Percentiles rank a stretch among this genome's conserved stretches.
These are phyloP conservation scores for Cyaniris semiargus DNA, from an alignment of 2,888 invertebrate species.

Conservation along the genomic window DNA sequence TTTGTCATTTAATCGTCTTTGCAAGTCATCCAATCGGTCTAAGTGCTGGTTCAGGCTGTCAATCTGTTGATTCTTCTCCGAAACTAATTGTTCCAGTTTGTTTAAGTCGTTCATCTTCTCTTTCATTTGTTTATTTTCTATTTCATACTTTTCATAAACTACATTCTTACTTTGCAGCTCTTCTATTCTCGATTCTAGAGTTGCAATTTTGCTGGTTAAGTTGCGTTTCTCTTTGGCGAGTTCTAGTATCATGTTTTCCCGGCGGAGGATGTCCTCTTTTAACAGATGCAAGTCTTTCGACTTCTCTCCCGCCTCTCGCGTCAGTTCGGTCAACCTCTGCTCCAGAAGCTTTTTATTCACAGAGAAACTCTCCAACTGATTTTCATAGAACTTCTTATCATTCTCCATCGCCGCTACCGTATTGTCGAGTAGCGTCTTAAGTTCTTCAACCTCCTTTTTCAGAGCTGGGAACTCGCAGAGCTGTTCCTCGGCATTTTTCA, in stretches of 20 bases:
- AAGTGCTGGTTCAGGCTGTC: slow-evolving; percentile 75
- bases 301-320: slow-evolving; percentile 76
- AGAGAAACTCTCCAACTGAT: slow-evolving; percentile 76
- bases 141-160: slow-evolving; percentile 61
- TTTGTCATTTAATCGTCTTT: slow-evolving; percentile 74
- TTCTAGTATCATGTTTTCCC: slow-evolving; percentile 80
- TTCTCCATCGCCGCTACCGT: slow-evolving; percentile 75
- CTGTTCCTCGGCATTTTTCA: slow-evolving; percentile 78
- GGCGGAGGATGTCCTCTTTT: slow-evolving; percentile 78
- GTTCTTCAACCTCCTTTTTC: slow-evolving; percentile 73
- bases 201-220: slow-evolving; percentile 69
- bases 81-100: slow-evolving; percentile 75
- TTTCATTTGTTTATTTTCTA: slow-evolving; percentile 70
- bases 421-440: slow-evolving; percentile 70
- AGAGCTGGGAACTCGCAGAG: slow-evolving; percentile 75
- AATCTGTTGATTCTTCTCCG: slow-evolving; percentile 79
- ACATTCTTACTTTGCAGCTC: slow-evolving; percentile 71
- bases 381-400: slow-evolving; percentile 80
- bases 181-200: slow-evolving; percentile 74
- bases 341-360: slow-evolving; percentile 77
- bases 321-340: slow-evolving; percentile 79
- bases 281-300: slow-evolving; percentile 76
- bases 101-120: slow-evolving; percentile 73
- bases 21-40: slow-evolving; percentile 71
- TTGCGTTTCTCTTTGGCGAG: slow-evolving; percentile 80